Base-by-base conservation (phyloP, 2,888 invertebrate species). In the Quadroppia sp. region DNA sequence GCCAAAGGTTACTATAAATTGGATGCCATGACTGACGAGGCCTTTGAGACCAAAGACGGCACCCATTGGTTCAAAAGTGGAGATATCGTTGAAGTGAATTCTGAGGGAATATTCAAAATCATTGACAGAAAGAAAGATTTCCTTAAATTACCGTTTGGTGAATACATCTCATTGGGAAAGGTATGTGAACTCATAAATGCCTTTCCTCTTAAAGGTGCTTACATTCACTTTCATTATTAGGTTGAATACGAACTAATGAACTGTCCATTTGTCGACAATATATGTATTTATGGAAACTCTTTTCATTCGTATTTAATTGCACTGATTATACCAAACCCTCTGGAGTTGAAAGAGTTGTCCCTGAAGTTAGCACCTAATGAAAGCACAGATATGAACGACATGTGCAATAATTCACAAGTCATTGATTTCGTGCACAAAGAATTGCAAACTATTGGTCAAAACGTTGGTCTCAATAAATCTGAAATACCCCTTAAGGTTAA, bases 61-160 rank as follows among this genome's bases (percentile, higher is more conserved):
- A 87, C 86, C 76, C 86, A 90, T 78, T 99, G 95, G 92, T 98
- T 99, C 86, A 89, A 89, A 80, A 94, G 94, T n/a, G 99, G 98
- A 0, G 98, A 99, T 83, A 91, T 99, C 83, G 95, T 91, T 1
- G 94, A 96, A 85, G 86, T 96, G 80, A 91, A 94, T 80, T 86
- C 87, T 50, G 96, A 98, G 83, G 99, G 99, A 25, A 90, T 89
- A 81, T 88, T 98, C 79, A 92, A 91, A 85, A 96, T 99, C 80
- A 96, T 98, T 80, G 97, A 98, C 84, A 92, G 99, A 79, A 98
- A 97, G 86, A 99, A 99, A 85, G 98, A 99, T 85, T 86, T 99
- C 79, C 32, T 74, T 4, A 74, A 74, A 23, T 86, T 99, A 73
- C 95, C 97, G 83, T 91, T 93, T 30, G 98, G 98, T 77, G 99